Evolutionary conservation across 2,888 invertebrate species (phyloP), one percentile per base, ranked within the genome.

Genomic region (Microlaimidae sp.): DNA sequence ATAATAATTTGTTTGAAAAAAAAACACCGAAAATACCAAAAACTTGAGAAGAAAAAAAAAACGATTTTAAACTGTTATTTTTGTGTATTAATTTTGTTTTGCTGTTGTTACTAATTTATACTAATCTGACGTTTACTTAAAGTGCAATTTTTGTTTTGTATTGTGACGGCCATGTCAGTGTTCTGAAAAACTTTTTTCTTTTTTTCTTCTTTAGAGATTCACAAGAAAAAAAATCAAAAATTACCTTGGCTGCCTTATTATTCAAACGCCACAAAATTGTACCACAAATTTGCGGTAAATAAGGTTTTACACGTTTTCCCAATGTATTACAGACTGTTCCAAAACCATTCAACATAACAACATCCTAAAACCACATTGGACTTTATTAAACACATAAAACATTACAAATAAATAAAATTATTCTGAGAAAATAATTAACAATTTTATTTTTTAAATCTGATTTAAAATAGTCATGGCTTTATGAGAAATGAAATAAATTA

Each of bases 201-300:
- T n/a, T n/a, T n/a, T n/a, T n/a, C n/a, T n/a, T n/a, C n/a, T n/a
- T n/a, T n/a, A n/a, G n/a, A n/a, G n/a, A n/a, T n/a, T n/a, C n/a
- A n/a, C n/a, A n/a, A n/a, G n/a, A n/a, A n/a, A n/a, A n/a, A n/a
- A n/a, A n/a, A n/a, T n/a, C n/a, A n/a, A n/a, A n/a, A n/a, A n/a
- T n/a, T n/a, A n/a, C 97, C 75, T 99, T 99, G 1, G 97, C 97
- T 0, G 93, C 90, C 75, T 99, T 99, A 73, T 99, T 99, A 75
- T 99, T 97, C 70, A 99, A 79, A 58, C 97, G 80, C 97, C 97
- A 99, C 49, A 99, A 77, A 66, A 99, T 99, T 1, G 97, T 99
- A 78, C 97, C 97, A 70, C 97, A 99, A 69, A 99, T 97, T 76
- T 99, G 97, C 0, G 97, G 97, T 64, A 99, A 75, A 71, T 97